A percentile compares a stretch with the other conserved stretches of the same genome.
These are phyloP conservation scores for Heliconius charithonia DNA, from an alignment of 2,888 invertebrate species.

Conservation along the genomic window DNA sequence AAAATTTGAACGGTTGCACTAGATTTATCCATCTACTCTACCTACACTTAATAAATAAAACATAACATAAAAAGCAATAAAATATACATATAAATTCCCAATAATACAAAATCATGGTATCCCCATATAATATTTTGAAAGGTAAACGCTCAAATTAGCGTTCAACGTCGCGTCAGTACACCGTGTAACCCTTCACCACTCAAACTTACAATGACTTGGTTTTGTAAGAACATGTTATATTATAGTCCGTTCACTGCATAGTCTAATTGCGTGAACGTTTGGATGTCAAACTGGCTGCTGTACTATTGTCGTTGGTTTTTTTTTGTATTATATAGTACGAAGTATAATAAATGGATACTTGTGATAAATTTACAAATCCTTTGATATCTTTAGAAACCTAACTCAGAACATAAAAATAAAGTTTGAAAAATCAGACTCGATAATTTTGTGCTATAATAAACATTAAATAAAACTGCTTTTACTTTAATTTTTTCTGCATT, in stretches of 20 bases:
- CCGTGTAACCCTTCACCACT: slow-evolving; percentile 61
- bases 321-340: neutral
- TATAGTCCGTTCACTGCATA: slow-evolving; percentile 53
- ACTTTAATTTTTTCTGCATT: no score
- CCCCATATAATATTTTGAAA: slow-evolving; percentile 33
- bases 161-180: slow-evolving; percentile 51
- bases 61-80: no score
- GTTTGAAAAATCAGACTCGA: no score
- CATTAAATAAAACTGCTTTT: no score
- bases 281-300: slow-evolving; percentile 27
- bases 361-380: no score
- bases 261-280: slow-evolving; percentile 52
- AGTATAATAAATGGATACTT: no score
- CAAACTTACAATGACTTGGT: slow-evolving; percentile 56
- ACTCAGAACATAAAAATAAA: no score
- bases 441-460: no score
- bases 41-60: no score
- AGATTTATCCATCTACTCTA: no score
- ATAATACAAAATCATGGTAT: slow-evolving; percentile 11
- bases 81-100: neutral
- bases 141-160: slow-evolving; percentile 52
- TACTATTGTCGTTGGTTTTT: neutral
- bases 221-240: slow-evolving; percentile 67
- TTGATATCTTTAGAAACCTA: no score
- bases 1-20: no score